Evolutionary conservation across 2,797 vertebrate genomes (phyloP), one percentile per base, ranked within the genome.

Genomic region (Rallus crepitans): DNA sequence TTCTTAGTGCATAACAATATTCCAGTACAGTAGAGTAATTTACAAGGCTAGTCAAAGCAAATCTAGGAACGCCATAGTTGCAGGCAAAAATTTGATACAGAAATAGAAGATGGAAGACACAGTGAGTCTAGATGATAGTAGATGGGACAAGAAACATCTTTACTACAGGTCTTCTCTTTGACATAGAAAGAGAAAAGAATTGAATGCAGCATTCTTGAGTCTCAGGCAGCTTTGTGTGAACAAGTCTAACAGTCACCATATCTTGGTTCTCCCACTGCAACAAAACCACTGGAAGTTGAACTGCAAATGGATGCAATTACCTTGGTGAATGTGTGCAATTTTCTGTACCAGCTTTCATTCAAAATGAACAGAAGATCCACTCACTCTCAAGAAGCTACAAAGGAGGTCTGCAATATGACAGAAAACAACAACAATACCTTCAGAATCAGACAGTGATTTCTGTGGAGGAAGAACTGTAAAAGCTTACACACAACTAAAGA

Each of bases 291-390:
- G 89, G 75, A 91, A 90, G 76, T 2, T 93, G 90, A 93, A 91
- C 94, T 61, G 82, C 69, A 96, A 94, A 94, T 81, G 63, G 65
- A 91, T 78, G 69, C 57, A 90, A 94, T 91, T 94, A 94, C 50
- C 24, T 57, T 78, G 27, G 33, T 61, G 89, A 93, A 95, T 78
- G 63, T 70, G 69, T 55, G 61, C 61, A 91, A 81, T 94, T 96
- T 94, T 95, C 72, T 83, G 72, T 81, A 83, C 50, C 25, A 83
- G 76, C 40, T 94, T 93, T 93, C 76, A 88, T 77, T 88, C 72
- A 86, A 82, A 59, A 88, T 47, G 60, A 94, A 93, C 69, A 94
- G 80, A 94, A 90, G 79, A 95, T 83, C 91, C 87, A 90, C 53
- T 83, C 73, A 61, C 50, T 69, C 76, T 94, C 65, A 86, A 91